Evolutionary conservation across 2,113 vertebrate genomes (phyloP), one percentile per base, ranked within the genome.

Genomic region (Chlorocebus sabaeus): DNA sequence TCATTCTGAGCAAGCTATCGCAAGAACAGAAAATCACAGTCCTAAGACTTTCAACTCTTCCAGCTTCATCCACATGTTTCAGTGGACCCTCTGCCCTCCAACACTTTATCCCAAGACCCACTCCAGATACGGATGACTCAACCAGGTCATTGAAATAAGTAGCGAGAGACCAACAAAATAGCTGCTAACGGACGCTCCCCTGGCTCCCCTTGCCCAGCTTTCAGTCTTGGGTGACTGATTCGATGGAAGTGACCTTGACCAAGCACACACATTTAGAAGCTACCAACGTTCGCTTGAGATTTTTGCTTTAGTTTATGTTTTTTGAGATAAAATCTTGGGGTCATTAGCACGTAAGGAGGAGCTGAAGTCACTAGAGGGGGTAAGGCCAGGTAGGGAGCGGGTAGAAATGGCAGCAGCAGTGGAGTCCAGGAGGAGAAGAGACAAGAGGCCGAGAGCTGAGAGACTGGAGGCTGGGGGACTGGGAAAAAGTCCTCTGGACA

Each of bases 401-500:
- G 13, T 1, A 13, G 61, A 64, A 64, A 64, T 64, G 61, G 27
- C 61, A 64, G 61, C 27, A 32, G 27, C 61, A 13, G 27, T 20
- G 38, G 30, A n/a, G 18, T 1, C 45, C 7, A 40, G 57, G 43
- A 8, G 23, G 32, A 13, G 1, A 32, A 64, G 43, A 35, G 17
- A 72, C 32, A 68, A 16, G 13, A 30, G 68, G 68, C 32, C 0
- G 16, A 72, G 8, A 10, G 18, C 68, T 9, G 18, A 35, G 35
- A 32, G 61, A 40, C 25, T 13, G 27, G 35, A 35, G n/a, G 22
- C 27, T 0, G 0, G n/a, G 43, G 8, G 4, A 0, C n/a, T n/a
- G 30, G 55, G 10, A 23, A 22, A 48, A 6, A 22, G n/a, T 43
- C 8, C 40, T 52, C 8, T 1, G 8, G 22, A 32, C 10, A 8